Evolutionary conservation across 2,888 invertebrate genomes (phyloP).

Genomic region (Choristoneura rosaceana): DNA sequence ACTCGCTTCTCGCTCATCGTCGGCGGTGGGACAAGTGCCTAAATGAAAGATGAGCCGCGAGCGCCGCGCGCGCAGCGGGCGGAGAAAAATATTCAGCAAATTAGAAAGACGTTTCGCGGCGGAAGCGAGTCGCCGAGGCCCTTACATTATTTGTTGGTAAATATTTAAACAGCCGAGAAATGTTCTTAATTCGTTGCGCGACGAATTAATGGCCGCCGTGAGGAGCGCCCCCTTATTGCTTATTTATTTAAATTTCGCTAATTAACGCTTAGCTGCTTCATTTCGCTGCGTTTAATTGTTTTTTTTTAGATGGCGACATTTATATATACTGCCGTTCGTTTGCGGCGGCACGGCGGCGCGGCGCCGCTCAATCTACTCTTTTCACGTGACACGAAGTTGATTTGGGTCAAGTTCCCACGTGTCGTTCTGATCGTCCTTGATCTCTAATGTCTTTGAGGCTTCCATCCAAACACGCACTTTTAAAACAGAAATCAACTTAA

Average conservation of each 20-base stretch:
- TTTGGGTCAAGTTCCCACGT: background rate
- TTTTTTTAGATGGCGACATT: conserved; percentile 38
- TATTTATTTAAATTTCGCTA: conserved; percentile 66
- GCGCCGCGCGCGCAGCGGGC: background rate
- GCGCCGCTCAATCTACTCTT: conserved; percentile 14
- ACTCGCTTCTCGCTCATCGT: too few species aligned
- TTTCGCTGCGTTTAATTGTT: conserved; percentile 51
- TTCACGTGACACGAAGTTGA: conserved; percentile 26
- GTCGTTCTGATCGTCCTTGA: conserved; percentile 3
- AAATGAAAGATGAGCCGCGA: conserved; percentile 20
- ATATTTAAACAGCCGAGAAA: conserved; percentile 32
- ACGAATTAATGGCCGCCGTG: conserved; percentile 48
- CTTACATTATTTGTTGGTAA: conserved; percentile 30
- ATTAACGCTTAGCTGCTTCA: conserved; percentile 53
- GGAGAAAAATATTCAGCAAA: conserved; percentile 25
- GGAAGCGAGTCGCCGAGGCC: conserved; percentile 8
- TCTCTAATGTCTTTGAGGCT: background rate
- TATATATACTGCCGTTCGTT: conserved; percentile 21
- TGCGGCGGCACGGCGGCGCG: conserved; percentile 2
- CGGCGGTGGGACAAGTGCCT: too few species aligned
- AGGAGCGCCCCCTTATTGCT: conserved; percentile 55
- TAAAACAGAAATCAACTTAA: background rate
- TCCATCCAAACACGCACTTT: background rate
- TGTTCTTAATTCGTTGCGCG: conserved; percentile 32
- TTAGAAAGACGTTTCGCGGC: conserved; percentile 37